Percentiles rank a stretch among this genome's conserved stretches.
phyloP scores from a whole-genome alignment of 1,140 invertebrate genomes.

The Sipha flava region DNA sequence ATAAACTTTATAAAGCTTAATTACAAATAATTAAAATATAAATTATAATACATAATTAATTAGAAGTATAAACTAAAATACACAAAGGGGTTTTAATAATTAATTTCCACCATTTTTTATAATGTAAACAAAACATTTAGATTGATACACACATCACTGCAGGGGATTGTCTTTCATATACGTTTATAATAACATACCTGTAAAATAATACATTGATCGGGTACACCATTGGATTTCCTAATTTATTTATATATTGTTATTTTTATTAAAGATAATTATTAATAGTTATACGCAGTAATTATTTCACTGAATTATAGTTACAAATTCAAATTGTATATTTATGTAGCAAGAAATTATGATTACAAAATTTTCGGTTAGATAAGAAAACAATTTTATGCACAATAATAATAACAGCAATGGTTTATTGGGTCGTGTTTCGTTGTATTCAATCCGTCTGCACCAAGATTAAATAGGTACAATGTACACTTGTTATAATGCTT shows the following conservation, averaged over 20 bases:
- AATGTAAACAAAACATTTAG: neutral
- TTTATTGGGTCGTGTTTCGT: neutral
- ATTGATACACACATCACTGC: slow-evolving; percentile 6
- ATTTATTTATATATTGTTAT: neutral
- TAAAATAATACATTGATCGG: neutral
- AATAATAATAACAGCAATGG: neutral
- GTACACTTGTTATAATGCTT: neutral
- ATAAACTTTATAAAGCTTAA: too few species aligned
- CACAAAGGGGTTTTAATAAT: neutral
- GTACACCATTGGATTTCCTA: neutral
- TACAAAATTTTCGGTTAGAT: slow-evolving; percentile 28
- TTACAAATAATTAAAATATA: neutral
- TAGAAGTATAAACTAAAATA: too few species aligned
- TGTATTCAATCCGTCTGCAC: neutral
- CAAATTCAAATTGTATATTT: slow-evolving; percentile 7
- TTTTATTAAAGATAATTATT: neutral
- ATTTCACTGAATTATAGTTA: neutral
- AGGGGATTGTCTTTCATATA: neutral
- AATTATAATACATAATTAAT: too few species aligned
- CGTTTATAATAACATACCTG: neutral
- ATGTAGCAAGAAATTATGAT: neutral
- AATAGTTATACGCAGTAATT: neutral
- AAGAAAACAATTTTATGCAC: neutral
- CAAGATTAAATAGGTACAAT: neutral
- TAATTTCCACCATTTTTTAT: neutral